Evolutionary conservation across 2,888 invertebrate species (phyloP), one percentile per base, ranked within the genome.

Genomic region (Drosophila nr. perissopoda): DNA sequence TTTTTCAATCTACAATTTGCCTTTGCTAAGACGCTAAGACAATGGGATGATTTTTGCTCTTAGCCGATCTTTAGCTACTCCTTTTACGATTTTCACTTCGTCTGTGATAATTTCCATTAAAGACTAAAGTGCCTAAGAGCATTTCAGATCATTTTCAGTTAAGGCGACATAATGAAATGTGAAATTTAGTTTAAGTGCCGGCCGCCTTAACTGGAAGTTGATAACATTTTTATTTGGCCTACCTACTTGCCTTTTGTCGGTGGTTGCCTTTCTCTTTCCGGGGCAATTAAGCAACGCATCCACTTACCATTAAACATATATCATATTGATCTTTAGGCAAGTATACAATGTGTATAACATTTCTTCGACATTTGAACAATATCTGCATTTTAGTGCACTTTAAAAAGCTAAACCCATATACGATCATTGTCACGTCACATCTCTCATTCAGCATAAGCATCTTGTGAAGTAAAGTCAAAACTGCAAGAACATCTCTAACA

Each of bases 241-340:
- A 25, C 25, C 45, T 13, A 21, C 11, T 8, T 29, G 29, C 29
- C 40, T 56, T 38, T 56, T 38, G 27, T 29, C 13, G 6, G 21
- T 2, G 29, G 29, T 25, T 4, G 8, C 18, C 36, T 11, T 18
- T 36, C 25, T 54, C 54, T 27, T 36, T 13, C 5, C n/a, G 13
- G 4, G n/a, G 40, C 38, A 29, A 56, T n/a, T 38, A 56, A 29
- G n/a, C 36, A 36, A 33, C 56, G n/a, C 56, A 56, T 56, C n/a
- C 38, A 38, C 29, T 38, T 29, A 38, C 38, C 56, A 56, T 56
- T n/a, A 56, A 54, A 36, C 18, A 54, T 27, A 54, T 36, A 18
- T 56, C 27, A 29, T 56, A 29, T 29, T 13, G n/a, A n/a, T 38
- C 8, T n/a, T 38, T 29, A n/a, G 13, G 11, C 51, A 21, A 8